Conservation (phyloP, 2,113 vertebrate genomes). For the Formicarius rufipectus region DNA sequence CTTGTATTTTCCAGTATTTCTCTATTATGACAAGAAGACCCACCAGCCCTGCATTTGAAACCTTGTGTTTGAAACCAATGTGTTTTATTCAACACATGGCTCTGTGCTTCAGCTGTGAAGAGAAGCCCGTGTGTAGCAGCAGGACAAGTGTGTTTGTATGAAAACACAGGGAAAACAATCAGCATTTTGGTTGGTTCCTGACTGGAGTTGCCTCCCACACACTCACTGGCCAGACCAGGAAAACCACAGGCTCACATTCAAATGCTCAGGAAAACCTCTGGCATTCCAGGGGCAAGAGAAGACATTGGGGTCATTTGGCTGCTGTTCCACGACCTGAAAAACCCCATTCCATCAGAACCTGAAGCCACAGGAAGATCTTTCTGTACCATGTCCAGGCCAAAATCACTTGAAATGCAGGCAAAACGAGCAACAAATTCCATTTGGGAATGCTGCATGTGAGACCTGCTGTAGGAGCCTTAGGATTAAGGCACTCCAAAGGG, state of each 20-base stretch:
- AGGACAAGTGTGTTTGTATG: accelerated
- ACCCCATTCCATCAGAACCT: neutral
- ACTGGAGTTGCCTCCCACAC: neutral
- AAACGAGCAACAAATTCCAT: neutral
- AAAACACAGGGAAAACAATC: neutral
- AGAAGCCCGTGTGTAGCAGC: neutral
- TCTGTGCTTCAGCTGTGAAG: neutral
- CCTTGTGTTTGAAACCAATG: too few relatives aligned
- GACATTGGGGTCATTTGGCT: neutral
- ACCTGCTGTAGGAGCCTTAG: neutral
- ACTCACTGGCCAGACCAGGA: neutral
- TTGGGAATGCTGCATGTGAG: accelerated
- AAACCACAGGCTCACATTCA: neutral
- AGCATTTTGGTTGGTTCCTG: neutral
- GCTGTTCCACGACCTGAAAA: too few relatives aligned
- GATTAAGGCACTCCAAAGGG: neutral
- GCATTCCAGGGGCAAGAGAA: neutral
- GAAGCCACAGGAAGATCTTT: neutral
- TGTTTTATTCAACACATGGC: accelerated
- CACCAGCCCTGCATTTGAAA: neutral
- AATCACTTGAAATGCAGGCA: neutral
- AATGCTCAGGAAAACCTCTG: neutral
- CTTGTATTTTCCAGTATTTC: accelerated
- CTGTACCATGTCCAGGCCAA: neutral
- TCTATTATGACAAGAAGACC: neutral